Conservation (phyloP, 2,797 vertebrate genomes). For the Ptychobarbus kaznakovi region DNA sequence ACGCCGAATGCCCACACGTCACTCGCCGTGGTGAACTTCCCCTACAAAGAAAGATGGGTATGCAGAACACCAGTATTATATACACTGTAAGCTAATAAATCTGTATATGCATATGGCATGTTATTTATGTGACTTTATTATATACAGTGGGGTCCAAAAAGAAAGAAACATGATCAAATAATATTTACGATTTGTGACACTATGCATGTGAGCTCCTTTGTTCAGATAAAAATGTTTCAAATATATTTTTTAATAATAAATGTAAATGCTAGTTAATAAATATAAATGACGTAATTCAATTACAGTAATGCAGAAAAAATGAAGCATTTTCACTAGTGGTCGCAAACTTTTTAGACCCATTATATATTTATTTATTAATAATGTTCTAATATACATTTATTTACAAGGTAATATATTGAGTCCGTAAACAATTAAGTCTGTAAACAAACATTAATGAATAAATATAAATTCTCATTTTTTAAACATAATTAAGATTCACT, state of each 20-base stretch:
- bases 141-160: neutral
- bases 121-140: neutral
- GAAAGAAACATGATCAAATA: neutral
- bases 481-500: neutral
- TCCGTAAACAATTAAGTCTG: neutral
- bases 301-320: neutral
- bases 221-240: neutral
- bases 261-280: neutral
- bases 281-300: neutral
- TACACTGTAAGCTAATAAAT: neutral
- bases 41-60: conserved; percentile 70
- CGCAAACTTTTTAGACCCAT: neutral
- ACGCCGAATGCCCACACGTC: conserved; percentile 96
- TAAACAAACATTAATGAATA: neutral
- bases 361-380: neutral
- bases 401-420: neutral
- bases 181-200: neutral
- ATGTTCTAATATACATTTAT: neutral
- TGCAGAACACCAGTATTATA: neutral
- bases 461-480: neutral
- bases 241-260: neutral
- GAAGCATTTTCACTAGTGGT: neutral
- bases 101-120: neutral
- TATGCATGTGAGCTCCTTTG: neutral
- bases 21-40: conserved; percentile 93